Evolutionary conservation across 2,888 invertebrate species (phyloP), one percentile per base, ranked within the genome.

Genomic region (Lymantria dispar): DNA sequence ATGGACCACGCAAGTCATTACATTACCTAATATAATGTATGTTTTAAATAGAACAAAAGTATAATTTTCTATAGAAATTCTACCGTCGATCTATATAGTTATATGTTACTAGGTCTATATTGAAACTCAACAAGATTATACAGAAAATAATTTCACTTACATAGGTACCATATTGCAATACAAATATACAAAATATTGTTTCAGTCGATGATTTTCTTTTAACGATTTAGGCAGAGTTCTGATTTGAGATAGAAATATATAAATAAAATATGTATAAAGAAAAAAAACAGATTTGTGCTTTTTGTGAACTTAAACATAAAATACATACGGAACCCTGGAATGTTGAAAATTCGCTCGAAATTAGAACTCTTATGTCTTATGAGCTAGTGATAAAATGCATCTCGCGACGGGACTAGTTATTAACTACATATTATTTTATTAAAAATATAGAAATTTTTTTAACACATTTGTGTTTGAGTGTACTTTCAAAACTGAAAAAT

Each of bases 351-450:
- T 85, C 83, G 84, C 85, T 82, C 79, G 70, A 71, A 72, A 73
- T 71, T 70, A 79, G 72, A 81, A 80, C 77, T 77, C 69, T 10
- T 62, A 64, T 56, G 59, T 67, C 87, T 86, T 85, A 88, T 61
- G 58, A 78, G 69, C 87, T 86, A 88, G 55, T 62, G 61, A 80
- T 80, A 81, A 90, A 90, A 90, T 89, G 90, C 88, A 72, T 62
- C 54, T 68, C 78, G 79, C 89, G 86, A 80, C 90, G 88, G 87
- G 89, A 89, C 90, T 90, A 90, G 90, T 64, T 69, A 64, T 74
- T 78, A 66, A 69, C 76, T 78, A 80, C 85, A 83, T 76, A 78
- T 80, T 80, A 81, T 80, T 76, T 67, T 76, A 76, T 72, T 40
- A 14, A 40, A 40, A 38, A 38, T 69, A 74, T 22, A 73, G 71